phyloP scores from a whole-genome alignment of 2,113 vertebrate genomes.

The Petroica traversi region DNA sequence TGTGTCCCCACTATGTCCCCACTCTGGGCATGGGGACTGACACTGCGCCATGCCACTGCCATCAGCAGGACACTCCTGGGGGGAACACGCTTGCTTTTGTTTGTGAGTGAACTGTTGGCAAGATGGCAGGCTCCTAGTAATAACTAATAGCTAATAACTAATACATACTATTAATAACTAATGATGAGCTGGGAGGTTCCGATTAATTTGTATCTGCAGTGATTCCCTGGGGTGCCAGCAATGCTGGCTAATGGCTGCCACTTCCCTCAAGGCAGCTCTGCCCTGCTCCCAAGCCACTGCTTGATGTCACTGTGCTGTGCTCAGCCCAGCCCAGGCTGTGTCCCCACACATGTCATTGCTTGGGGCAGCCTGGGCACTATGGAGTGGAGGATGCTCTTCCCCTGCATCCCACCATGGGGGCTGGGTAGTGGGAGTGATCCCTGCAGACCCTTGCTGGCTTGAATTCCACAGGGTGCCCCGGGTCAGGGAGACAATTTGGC shows the following conservation, averaged over 20 bases:
- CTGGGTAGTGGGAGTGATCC: neutral
- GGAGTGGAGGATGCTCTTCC: neutral
- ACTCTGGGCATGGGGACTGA: neutral
- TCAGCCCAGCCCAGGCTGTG: neutral
- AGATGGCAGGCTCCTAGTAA: neutral
- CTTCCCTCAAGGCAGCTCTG: neutral
- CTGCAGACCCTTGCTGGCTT: neutral
- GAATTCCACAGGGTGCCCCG: neutral
- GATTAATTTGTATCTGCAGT: neutral
- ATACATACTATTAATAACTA: neutral
- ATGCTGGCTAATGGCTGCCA: neutral
- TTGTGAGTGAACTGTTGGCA: rapidly evolving
- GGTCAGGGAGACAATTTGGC: rapidly evolving
- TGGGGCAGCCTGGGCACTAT: rapidly evolving
- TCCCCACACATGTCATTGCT: neutral
- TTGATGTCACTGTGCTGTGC: rapidly evolving
- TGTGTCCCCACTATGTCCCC: neutral
- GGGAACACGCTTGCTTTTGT: neutral
- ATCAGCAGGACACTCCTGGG: rapidly evolving
- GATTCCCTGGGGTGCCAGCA: rapidly evolving
- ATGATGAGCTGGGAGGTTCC: neutral
- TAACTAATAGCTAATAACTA: neutral
- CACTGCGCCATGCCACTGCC: neutral
- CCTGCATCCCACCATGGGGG: rapidly evolving
- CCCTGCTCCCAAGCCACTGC: neutral